These are phyloP conservation scores for Stigmatopora argus DNA, from an alignment of 2,113 vertebrate genomes.

Conservation along the genomic window DNA sequence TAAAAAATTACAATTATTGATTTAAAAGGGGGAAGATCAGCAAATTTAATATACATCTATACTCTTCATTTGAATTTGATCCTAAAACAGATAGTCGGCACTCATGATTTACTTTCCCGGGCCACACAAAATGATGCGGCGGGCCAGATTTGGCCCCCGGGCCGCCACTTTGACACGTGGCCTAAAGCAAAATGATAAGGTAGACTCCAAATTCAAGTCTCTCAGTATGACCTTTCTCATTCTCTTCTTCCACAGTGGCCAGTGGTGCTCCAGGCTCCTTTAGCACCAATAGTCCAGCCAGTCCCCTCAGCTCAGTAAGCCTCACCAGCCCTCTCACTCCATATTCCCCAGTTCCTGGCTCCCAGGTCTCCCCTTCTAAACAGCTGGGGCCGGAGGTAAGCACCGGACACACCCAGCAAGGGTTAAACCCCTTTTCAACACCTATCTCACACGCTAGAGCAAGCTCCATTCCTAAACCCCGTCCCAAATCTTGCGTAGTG, in stretches of 20 bases:
- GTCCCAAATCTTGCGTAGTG: constrained; percentile 26
- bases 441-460: constrained; percentile 7
- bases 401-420: constrained; percentile 54
- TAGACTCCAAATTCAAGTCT: not conserved
- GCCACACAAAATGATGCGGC: too few relatives aligned
- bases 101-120: too few relatives aligned
- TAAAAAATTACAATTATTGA: too few relatives aligned
- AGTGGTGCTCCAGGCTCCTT: constrained; percentile 79
- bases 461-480: constrained; percentile 20
- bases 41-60: too few relatives aligned
- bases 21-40: too few relatives aligned
- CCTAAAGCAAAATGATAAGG: not conserved
- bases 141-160: too few relatives aligned
- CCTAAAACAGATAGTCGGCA: too few relatives aligned
- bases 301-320: constrained; percentile 91
- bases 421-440: constrained; percentile 12
- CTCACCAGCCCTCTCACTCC: constrained; percentile 92
- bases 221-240: not conserved
- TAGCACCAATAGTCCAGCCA: constrained; percentile 94
- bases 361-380: constrained; percentile 86
- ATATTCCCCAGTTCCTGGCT: constrained; percentile 86
- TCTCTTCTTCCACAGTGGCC: constrained; percentile 62
- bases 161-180: too few relatives aligned
- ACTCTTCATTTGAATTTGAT: too few relatives aligned
- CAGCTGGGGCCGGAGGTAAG: constrained; percentile 85